Evolutionary conservation across 64 coral and sea anemone species (phyloP).

Genomic region (Porites lutea): DNA sequence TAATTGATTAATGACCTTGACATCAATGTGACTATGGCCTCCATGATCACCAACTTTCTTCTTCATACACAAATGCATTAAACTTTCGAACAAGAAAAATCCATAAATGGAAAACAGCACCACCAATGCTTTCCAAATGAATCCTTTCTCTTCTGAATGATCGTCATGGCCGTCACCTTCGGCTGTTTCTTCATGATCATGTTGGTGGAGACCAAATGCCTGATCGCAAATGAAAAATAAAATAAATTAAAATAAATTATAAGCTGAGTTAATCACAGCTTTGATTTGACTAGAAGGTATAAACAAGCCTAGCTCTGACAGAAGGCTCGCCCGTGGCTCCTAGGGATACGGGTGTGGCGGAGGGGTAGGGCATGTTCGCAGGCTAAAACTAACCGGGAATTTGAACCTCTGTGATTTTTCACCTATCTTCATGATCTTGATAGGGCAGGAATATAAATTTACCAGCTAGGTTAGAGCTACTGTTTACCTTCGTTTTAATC

Average conservation of each 20-base stretch:
- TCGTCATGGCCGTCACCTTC: constrained; percentile 9
- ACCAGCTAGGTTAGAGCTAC: too few relatives aligned
- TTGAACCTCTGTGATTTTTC: too few relatives aligned
- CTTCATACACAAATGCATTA: constrained; percentile 80
- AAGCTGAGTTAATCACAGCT: background rate
- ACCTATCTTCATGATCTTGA: too few relatives aligned
- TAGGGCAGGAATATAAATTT: too few relatives aligned
- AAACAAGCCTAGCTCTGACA: too few relatives aligned
- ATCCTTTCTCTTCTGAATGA: background rate
- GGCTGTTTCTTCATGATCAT: constrained; percentile 43
- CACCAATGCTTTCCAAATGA: constrained; percentile 72
- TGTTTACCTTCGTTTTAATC: too few relatives aligned
- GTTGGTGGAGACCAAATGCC: constrained; percentile 83
- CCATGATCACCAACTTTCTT: constrained; percentile 42
- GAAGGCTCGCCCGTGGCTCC: too few relatives aligned
- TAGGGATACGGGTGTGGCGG: too few relatives aligned
- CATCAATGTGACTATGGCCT: constrained; percentile 74
- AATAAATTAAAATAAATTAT: background rate
- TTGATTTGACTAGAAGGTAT: too few relatives aligned
- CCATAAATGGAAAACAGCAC: constrained; percentile 66
- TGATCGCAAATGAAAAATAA: constrained; percentile 14
- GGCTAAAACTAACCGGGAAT: too few relatives aligned
- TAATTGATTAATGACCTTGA: constrained; percentile 43
- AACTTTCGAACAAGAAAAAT: constrained; percentile 78
- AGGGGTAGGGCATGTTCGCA: too few relatives aligned